phyloP scores from a whole-genome alignment of 2,797 vertebrate genomes.

The Semotilus atromaculatus region DNA sequence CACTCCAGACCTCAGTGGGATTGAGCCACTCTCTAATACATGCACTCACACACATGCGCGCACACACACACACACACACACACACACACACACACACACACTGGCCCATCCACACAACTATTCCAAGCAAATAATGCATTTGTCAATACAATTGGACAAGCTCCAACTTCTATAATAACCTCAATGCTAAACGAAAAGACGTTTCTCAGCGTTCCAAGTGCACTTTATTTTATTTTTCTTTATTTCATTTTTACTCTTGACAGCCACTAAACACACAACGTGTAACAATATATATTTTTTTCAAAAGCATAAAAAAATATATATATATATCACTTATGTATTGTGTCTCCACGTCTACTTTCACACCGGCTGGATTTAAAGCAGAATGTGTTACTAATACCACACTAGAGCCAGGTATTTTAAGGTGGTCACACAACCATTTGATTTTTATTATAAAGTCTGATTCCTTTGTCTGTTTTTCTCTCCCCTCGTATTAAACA shows the following conservation, averaged over 20 bases:
- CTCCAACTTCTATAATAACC: constrained; percentile 40
- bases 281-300: neutral
- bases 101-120: constrained; percentile 33
- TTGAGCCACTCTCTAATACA: constrained; percentile 64
- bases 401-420: constrained; percentile 20
- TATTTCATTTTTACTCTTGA: neutral
- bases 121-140: constrained; percentile 62
- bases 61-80: constrained; percentile 41
- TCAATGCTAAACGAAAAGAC: constrained; percentile 18
- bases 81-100: constrained; percentile 51
- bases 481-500: constrained; percentile 71
- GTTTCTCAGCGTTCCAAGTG: constrained; percentile 3
- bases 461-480: constrained; percentile 76
- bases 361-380: neutral
- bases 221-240: neutral
- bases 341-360: neutral
- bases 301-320: neutral
- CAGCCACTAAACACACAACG: neutral
- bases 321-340: neutral
- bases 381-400: neutral
- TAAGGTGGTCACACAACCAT: constrained; percentile 25
- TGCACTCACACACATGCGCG: constrained; percentile 51
- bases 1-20: constrained; percentile 59
- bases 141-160: constrained; percentile 45
- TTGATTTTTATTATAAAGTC: constrained; percentile 54